Conservation (phyloP, 2,888 invertebrate genomes). For the Synergus laeviventris region DNA sequence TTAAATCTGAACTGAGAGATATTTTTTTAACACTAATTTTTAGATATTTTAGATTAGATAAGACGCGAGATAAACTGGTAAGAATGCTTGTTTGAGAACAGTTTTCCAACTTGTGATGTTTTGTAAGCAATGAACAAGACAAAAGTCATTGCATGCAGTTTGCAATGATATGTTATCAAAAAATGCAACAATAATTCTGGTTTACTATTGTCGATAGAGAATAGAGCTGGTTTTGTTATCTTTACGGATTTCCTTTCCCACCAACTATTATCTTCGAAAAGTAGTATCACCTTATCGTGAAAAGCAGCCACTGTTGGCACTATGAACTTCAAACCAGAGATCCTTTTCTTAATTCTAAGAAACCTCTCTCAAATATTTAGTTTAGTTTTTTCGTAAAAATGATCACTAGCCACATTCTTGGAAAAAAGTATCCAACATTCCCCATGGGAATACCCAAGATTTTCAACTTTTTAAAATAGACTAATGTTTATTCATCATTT, state of each 20-base stretch:
- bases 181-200: conserved; percentile 26
- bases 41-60: conserved; percentile 1
- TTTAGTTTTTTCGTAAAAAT: conserved; percentile 14
- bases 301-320: conserved; percentile 35
- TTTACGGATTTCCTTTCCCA: conserved; percentile 19
- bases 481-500: neutral
- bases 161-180: conserved; percentile 2
- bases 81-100: neutral
- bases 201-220: conserved; percentile 1
- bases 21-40: neutral
- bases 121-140: conserved; percentile 9
- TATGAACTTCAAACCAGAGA: conserved; percentile 16
- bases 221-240: conserved; percentile 22
- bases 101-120: neutral
- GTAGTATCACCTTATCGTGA: conserved; percentile 7
- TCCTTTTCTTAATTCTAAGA: conserved; percentile 2
- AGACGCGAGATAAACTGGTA: neutral
- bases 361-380: conserved; percentile 27
- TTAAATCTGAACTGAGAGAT: neutral
- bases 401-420: neutral
- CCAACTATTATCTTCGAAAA: conserved; percentile 7
- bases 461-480: neutral
- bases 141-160: conserved; percentile 1
- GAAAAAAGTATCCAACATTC: conserved; percentile 14
- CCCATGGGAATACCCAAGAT: neutral